Evolutionary conservation across 2,113 vertebrate species (phyloP), one percentile per base, ranked within the genome.

Genomic region (Poeciliopsis occidentalis): DNA sequence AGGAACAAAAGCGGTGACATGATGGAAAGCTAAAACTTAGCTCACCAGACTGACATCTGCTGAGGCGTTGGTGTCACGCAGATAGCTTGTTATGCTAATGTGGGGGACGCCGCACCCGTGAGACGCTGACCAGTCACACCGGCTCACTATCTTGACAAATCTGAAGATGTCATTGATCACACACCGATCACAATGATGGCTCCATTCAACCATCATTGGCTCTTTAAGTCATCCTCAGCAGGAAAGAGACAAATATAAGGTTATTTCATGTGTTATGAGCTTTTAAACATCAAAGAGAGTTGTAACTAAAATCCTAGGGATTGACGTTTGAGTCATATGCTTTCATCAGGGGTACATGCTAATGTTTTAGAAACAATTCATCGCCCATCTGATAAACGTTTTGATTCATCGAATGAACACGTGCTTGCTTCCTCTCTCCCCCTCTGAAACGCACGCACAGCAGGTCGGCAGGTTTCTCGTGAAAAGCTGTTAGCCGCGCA

Each of bases 401-500:
- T 73, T 70, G 44, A 60, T 22, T 65, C n/a, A 63, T 75, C 65
- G 64, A 66, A 63, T 69, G 15, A 60, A 79, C 69, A 64, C 80
- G 63, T 71, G 12, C 73, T 60, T 62, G 68, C 65, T 63, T 24
- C 24, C 34, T 54, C 27, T 24, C 60, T 3, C 32, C 27, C 39
- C 60, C 74, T 32, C 57, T 10, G 24, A 68, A 51, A 68, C 86
- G 61, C 64, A 71, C 2, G 22, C 77, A 22, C 73, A 61, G 69
- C 71, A 80, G 91, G 85, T 91, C 87, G 88, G 89, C 89, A 89
- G 90, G 91, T 92, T 93, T 92, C 93, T 90, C 92, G 91, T 89
- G 87, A 94, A 92, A 96, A 95, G 92, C 93, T 95, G 96, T 96
- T 94, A 95, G 92, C 92, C 77, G 84, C 71, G 91, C 89, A 87